Evolutionary conservation across 2,113 vertebrate species (phyloP).

Genomic region (Paradoxurus hermaphroditus): DNA sequence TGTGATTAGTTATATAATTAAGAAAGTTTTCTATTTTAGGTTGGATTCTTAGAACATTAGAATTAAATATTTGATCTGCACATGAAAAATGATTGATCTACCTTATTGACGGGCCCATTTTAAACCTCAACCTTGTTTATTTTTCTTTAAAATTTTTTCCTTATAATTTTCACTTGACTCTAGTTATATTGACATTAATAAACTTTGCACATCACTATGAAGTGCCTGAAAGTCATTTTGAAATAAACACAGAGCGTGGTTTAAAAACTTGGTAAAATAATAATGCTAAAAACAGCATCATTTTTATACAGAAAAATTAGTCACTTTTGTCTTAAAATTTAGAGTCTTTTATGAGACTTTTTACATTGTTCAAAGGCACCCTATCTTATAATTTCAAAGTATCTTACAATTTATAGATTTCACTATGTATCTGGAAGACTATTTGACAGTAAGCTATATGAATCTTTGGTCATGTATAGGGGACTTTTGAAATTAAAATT

Average conservation of each 20-base stretch:
- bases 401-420: not conserved
- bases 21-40: not conserved
- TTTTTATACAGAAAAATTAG: not conserved
- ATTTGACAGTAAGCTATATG: not conserved
- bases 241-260: not conserved
- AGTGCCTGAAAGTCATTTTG: not conserved
- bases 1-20: not conserved
- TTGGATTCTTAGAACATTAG: not conserved
- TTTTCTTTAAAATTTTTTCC: not conserved
- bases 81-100: not conserved
- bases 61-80: not conserved
- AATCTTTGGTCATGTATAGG: not conserved
- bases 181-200: not conserved
- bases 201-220: not conserved
- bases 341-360: not conserved
- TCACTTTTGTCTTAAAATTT: not conserved
- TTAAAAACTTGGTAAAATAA: not conserved
- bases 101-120: not conserved
- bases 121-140: not conserved
- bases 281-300: not conserved
- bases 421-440: not conserved
- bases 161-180: not conserved
- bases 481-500: not conserved
- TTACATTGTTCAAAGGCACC: not conserved
- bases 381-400: not conserved